Percentiles rank a stretch among this genome's conserved stretches.
Conservation (phyloP, 2,797 vertebrate species). For the Fratercula arctica region DNA sequence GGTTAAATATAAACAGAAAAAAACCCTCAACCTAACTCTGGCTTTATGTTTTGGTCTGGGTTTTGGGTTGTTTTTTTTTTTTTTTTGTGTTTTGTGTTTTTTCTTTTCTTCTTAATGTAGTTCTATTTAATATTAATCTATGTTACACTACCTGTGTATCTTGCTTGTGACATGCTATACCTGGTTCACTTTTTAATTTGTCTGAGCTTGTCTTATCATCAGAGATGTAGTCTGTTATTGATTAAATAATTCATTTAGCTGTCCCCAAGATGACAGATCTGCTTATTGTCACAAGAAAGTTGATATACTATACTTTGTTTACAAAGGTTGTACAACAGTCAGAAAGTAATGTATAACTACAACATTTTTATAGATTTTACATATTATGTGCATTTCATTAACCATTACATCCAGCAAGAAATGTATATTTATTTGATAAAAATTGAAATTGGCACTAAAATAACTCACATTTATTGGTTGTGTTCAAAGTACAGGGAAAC, state of each 20-base stretch:
- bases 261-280: slow-evolving; percentile 59
- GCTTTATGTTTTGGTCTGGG: background rate
- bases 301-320: slow-evolving; percentile 66
- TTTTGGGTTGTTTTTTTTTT: background rate
- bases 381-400: slow-evolving; percentile 55
- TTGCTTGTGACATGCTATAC: slow-evolving; percentile 20
- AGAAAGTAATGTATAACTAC: slow-evolving; percentile 50
- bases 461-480: slow-evolving; percentile 33
- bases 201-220: slow-evolving; percentile 59
- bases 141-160: background rate
- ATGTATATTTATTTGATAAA: slow-evolving; percentile 42
- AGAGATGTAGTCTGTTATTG: slow-evolving; percentile 64
- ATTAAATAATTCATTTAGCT: slow-evolving; percentile 72
- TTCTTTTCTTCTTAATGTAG: background rate
- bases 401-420: slow-evolving; percentile 5
- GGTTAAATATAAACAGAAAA: background rate
- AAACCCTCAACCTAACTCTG: background rate
- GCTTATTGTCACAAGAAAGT: slow-evolving; percentile 60
- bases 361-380: slow-evolving; percentile 59
- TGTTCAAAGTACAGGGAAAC: background rate
- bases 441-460: slow-evolving; percentile 29
- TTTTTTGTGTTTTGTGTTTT: background rate
- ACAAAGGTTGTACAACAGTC: slow-evolving; percentile 45
- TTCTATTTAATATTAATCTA: slow-evolving; percentile 6
- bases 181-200: slow-evolving; percentile 61